Evolutionary conservation across 2,797 vertebrate genomes (phyloP).

Genomic region (Acrossocheilus fasciatus): DNA sequence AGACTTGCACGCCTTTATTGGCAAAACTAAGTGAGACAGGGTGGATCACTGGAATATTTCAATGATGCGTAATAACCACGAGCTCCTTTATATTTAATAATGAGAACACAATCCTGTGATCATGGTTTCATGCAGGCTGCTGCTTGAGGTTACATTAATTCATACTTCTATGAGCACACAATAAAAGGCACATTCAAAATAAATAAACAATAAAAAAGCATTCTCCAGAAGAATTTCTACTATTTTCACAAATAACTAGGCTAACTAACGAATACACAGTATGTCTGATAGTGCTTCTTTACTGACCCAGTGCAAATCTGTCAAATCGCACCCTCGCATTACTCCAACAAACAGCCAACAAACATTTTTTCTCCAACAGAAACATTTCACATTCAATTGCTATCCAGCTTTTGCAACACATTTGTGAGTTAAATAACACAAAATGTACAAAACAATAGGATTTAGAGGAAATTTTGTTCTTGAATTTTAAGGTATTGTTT

Average conservation of each 20-base stretch:
- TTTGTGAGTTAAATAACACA: conserved; percentile 15
- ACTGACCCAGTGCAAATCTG: conserved; percentile 31
- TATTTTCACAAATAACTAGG: conserved; percentile 10
- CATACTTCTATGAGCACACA: neutral
- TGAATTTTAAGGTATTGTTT: neutral
- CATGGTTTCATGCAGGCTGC: neutral
- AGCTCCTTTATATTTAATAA: conserved; percentile 23
- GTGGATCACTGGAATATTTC: conserved; percentile 37
- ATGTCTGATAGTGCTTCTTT: conserved; percentile 17
- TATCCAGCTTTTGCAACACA: conserved; percentile 37
- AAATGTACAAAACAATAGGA: conserved; percentile 29
- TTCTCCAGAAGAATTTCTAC: conserved; percentile 11
- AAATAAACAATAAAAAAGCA: neutral
- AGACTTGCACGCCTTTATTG: conserved; percentile 26
- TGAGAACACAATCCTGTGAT: conserved; percentile 27
- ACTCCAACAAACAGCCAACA: conserved; percentile 23
- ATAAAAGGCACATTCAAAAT: neutral
- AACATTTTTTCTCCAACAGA: neutral
- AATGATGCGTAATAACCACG: conserved; percentile 24
- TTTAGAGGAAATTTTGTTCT: conserved; percentile 17
- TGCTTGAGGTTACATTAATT: conserved; percentile 2
- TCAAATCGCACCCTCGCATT: conserved; percentile 44
- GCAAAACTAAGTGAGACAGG: conserved; percentile 24
- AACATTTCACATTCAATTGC: neutral
- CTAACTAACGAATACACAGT: neutral